These are phyloP conservation scores for Brienomyrus brachyistius DNA, from an alignment of 2,113 vertebrate species.

Conservation along the genomic window DNA sequence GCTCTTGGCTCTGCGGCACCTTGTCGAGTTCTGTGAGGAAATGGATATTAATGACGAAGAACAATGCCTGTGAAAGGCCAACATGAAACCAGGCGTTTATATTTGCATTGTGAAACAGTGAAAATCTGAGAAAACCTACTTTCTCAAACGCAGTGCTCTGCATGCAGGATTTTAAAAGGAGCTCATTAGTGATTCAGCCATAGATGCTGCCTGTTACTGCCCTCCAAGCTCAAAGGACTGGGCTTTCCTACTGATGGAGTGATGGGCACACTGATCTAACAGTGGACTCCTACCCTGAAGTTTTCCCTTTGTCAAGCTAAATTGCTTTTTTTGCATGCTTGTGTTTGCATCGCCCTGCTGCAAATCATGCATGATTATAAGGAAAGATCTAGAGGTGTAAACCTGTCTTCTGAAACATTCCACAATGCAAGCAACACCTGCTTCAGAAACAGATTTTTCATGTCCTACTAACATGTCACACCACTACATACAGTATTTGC, in stretches of 20 bases:
- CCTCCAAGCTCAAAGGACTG: not conserved
- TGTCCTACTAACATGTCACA: not conserved
- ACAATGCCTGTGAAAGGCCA: slow-evolving; percentile 40
- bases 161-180: not conserved
- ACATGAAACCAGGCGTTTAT: slow-evolving; percentile 13
- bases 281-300: slow-evolving; percentile 7
- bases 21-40: slow-evolving; percentile 24
- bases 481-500: not conserved
- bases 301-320: slow-evolving; percentile 39
- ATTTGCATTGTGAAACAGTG: slow-evolving; percentile 18
- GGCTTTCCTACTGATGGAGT: not conserved
- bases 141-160: slow-evolving; percentile 27
- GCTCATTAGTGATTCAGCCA: too few species aligned
- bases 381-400: slow-evolving; percentile 29
- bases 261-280: not conserved
- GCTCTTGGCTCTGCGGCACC: slow-evolving; percentile 37
- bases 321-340: slow-evolving; percentile 46
- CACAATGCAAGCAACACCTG: not conserved
- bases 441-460: not conserved
- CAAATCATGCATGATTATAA: slow-evolving; percentile 20
- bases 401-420: slow-evolving; percentile 21
- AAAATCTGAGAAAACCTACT: slow-evolving; percentile 25
- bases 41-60: slow-evolving; percentile 21
- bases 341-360: not conserved
- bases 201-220: not conserved